A percentile compares a stretch with the other conserved stretches of the same genome.
phyloP scores from a whole-genome alignment of 2,797 vertebrate genomes.

The Cirrhinus mrigala region DNA sequence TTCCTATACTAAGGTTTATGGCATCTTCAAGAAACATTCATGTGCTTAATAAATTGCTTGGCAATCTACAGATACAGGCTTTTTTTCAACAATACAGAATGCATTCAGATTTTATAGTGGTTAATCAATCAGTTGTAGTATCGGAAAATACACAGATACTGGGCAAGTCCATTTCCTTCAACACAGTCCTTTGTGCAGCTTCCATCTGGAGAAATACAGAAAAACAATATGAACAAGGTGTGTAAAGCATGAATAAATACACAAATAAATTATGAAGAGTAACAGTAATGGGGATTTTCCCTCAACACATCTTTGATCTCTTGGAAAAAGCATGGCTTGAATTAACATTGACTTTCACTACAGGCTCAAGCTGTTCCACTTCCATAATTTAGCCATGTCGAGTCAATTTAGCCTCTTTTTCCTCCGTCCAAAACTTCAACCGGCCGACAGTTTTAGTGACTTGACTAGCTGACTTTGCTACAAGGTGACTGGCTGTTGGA shows the following conservation, averaged over 20 bases:
- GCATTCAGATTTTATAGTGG: background rate
- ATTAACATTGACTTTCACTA: too few species aligned
- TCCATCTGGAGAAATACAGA: constrained; percentile 6
- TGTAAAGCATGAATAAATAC: constrained; percentile 12
- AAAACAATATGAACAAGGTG: background rate
- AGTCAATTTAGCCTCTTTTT: background rate
- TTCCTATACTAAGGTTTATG: background rate
- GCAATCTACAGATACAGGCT: background rate
- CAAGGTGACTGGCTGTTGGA: background rate
- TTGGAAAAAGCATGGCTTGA: too few species aligned
- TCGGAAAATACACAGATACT: background rate
- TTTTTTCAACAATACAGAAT: background rate
- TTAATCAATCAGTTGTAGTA: background rate
- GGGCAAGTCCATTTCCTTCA: constrained; percentile 5
- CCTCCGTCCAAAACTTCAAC: background rate
- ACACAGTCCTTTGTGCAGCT: constrained; percentile 17
- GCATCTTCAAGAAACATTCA: background rate
- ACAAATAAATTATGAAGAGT: constrained; percentile 3
- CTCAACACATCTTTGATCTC: background rate
- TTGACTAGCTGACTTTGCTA: background rate
- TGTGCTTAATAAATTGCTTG: background rate
- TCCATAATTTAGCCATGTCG: background rate
- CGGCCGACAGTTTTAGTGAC: background rate
- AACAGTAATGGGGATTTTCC: background rate
- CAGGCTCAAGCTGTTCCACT: background rate